Evolutionary conservation across 2,113 vertebrate species (phyloP).

Genomic region (Camelus dromedarius): DNA sequence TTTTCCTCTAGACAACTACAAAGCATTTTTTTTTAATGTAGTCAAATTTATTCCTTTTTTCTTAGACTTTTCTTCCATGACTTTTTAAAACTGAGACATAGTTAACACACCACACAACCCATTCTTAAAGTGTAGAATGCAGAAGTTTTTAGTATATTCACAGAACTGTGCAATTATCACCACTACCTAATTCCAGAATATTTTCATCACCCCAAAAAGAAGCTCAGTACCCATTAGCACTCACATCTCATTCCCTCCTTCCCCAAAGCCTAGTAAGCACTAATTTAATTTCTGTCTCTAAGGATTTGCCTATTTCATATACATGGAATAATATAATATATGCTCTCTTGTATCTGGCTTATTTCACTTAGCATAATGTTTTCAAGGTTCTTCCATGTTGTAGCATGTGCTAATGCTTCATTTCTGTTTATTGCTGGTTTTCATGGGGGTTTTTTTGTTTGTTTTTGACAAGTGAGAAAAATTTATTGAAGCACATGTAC

Average conservation of each 20-base stretch:
- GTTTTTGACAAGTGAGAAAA: conserved; percentile 58
- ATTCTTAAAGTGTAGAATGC: not conserved
- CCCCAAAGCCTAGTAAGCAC: not conserved
- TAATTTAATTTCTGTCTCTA: not conserved
- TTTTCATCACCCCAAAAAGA: not conserved
- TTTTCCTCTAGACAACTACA: not conserved
- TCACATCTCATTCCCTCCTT: not conserved
- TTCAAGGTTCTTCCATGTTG: not conserved
- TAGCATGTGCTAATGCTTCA: not conserved
- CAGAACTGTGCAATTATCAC: not conserved
- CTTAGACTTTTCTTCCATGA: not conserved
- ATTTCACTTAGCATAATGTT: not conserved
- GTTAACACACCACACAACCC: not conserved
- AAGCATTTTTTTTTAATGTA: not conserved
- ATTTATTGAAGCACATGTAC: conserved; percentile 73
- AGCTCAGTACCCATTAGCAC: not conserved
- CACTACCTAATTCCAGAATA: not conserved
- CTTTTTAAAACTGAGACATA: not conserved
- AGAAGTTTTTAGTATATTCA: not conserved
- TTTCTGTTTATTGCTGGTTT: not conserved
- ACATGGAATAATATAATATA: not conserved
- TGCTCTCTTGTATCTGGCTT: not conserved
- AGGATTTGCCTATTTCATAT: not conserved
- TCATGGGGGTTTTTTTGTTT: too few species aligned
- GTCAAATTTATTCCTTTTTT: not conserved